Base-by-base conservation (phyloP, 2,888 invertebrate genomes). In the Trachelus iudaicus region DNA sequence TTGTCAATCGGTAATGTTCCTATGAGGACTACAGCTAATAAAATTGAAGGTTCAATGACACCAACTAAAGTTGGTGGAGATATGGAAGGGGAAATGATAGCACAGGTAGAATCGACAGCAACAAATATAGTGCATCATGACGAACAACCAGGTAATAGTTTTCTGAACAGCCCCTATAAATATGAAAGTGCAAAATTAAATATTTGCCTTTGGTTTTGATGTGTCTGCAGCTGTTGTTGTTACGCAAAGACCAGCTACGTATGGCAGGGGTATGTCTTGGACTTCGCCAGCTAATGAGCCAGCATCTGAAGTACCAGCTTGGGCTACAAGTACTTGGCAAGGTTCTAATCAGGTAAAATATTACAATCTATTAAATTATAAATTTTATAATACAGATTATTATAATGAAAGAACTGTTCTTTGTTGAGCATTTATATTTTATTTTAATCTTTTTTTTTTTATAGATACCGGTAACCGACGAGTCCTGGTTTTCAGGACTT, bases 201-300 rank as follows among this genome's bases (percentile, higher is more conserved):
- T 23, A 2, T 2, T 23, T 56, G 56, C 2, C 23, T 56, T 23
- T 56, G 56, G 56, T 23, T 56, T 2, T 23, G 23, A 56, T 73
- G 71, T 37, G 15, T 37, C 81, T 69, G 76, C 79, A 83, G 88
- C 85, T 35, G 79, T 86, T n/a, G 83, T 85, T 13, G 86, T 85
- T 11, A 88, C 87, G 9, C 87, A 88, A 81, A 87, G 93, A 78
- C 92, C 93, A 3, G 91, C 92, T 0, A 92, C 92, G 34, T 93
- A 92, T 84, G 93, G 93, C 1, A 89, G 93, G 80, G 92, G 93
- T 1, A 93, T 92, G 83, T 92, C 92, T 73, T 93, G 93, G 93
- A 87, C 90, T 34, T 85, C 86, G 31, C 79, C 85, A 69, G 73
- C 85, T 35, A 81, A 87, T 1, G 86, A 85, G 81, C 69, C 85